Percentiles rank a stretch among this genome's conserved stretches.
phyloP scores from a whole-genome alignment of 2,888 invertebrate genomes.

The Ptychoptera contaminata region DNA sequence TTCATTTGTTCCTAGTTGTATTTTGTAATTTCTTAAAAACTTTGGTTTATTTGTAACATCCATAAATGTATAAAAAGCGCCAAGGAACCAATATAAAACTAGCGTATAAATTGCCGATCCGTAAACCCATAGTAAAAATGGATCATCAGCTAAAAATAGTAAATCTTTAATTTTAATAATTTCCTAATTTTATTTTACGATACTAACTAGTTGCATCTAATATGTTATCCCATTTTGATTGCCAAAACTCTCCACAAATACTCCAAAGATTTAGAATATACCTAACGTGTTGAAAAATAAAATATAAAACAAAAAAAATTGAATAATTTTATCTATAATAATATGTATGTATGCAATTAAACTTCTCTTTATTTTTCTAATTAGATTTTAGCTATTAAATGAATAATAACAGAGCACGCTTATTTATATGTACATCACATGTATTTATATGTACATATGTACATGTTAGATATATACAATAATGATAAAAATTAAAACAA shows the following conservation, averaged over 20 bases:
- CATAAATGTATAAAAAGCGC: constrained; percentile 57
- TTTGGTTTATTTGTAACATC: constrained; percentile 61
- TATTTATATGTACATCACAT: too few species aligned
- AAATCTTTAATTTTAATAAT: too few species aligned
- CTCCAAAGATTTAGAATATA: constrained; percentile 71
- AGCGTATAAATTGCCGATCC: constrained; percentile 44
- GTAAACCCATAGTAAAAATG: constrained; percentile 45
- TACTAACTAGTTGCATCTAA: constrained; percentile 43
- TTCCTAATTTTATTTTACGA: too few species aligned
- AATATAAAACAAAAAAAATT: too few species aligned
- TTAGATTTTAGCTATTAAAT: too few species aligned
- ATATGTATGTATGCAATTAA: too few species aligned
- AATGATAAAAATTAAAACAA: too few species aligned
- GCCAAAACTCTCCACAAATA: constrained; percentile 75
- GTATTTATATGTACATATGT: too few species aligned
- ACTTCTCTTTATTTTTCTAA: too few species aligned
- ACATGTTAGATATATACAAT: too few species aligned
- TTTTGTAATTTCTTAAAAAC: constrained; percentile 57
- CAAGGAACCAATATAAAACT: constrained; percentile 58
- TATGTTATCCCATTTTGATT: constrained; percentile 62
- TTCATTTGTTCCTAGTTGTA: constrained; percentile 66
- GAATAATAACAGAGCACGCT: too few species aligned
- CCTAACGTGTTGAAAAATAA: constrained; percentile 31
- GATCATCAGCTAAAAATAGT: constrained; percentile 42
- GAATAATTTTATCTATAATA: too few species aligned